phyloP scores from a whole-genome alignment of 2,113 vertebrate species.

The Sinosuthora webbiana region DNA sequence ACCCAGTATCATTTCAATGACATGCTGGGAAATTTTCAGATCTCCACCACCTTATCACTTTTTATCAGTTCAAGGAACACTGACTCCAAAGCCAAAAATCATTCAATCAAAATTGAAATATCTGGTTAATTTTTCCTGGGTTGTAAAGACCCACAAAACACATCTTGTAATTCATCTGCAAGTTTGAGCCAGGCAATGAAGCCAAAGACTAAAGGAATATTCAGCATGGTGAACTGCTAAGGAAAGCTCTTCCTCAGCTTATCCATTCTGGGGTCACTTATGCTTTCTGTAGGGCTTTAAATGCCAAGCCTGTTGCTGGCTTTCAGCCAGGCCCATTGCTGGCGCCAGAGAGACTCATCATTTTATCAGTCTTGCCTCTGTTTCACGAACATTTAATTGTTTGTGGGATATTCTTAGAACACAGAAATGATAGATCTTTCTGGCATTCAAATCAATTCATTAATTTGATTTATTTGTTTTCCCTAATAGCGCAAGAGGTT shows the following conservation, averaged over 20 bases:
- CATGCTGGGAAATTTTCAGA: neutral
- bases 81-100: neutral
- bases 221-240: neutral
- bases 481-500: slow-evolving; percentile 5
- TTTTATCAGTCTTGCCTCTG: slow-evolving; percentile 51
- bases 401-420: slow-evolving; percentile 62
- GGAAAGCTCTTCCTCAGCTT: neutral
- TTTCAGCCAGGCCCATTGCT: slow-evolving; percentile 23
- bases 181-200: neutral
- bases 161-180: neutral
- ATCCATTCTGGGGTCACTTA: slow-evolving; percentile 1
- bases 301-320: neutral
- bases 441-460: slow-evolving; percentile 30
- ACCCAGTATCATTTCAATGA: neutral
- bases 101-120: neutral
- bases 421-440: slow-evolving; percentile 31
- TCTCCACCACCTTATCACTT: neutral
- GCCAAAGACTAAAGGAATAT: neutral
- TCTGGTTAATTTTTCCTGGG: neutral
- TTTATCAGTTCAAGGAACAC: neutral
- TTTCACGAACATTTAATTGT: slow-evolving; percentile 35
- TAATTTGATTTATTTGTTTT: slow-evolving; percentile 64
- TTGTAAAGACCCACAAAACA: neutral
- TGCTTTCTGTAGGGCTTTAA: neutral
- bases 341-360: slow-evolving; percentile 53